Evolutionary conservation across 2,888 invertebrate species (phyloP).

Genomic region (Vesta saturnalis): DNA sequence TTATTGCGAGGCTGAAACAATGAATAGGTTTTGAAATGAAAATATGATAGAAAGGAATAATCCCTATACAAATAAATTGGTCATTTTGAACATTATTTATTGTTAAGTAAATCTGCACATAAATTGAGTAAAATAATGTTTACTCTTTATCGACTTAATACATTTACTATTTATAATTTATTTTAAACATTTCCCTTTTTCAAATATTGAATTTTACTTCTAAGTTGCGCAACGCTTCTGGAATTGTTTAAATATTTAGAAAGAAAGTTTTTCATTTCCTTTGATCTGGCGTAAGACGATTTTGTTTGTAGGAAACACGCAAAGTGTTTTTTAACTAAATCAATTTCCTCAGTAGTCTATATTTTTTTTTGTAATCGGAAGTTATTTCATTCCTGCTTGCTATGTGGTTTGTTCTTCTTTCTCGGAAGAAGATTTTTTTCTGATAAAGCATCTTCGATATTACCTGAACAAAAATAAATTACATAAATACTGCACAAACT

Average conservation of each 20-base stretch:
- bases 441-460: background rate
- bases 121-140: background rate
- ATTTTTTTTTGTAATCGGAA: background rate
- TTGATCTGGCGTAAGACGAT: no score
- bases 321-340: constrained; percentile 1
- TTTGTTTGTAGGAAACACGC: no score
- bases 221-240: background rate
- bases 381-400: background rate
- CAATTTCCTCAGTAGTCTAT: background rate
- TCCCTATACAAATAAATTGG: background rate
- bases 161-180: background rate
- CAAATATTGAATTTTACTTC: constrained; percentile 1
- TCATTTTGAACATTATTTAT: background rate
- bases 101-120: background rate
- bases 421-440: constrained; percentile 2
- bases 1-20: background rate
- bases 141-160: background rate
- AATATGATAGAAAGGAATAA: constrained; percentile 5
- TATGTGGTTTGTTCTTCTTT: no score
- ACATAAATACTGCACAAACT: no score
- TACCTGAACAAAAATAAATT: no score
- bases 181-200: background rate
- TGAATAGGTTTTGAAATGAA: background rate
- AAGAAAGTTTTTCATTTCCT: background rate
- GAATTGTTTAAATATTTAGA: constrained; percentile 1